Percentiles rank a stretch among this genome's conserved stretches.
Evolutionary conservation across 2,797 vertebrate genomes (phyloP).

Genomic region (Enteromius fasciolatus): DNA sequence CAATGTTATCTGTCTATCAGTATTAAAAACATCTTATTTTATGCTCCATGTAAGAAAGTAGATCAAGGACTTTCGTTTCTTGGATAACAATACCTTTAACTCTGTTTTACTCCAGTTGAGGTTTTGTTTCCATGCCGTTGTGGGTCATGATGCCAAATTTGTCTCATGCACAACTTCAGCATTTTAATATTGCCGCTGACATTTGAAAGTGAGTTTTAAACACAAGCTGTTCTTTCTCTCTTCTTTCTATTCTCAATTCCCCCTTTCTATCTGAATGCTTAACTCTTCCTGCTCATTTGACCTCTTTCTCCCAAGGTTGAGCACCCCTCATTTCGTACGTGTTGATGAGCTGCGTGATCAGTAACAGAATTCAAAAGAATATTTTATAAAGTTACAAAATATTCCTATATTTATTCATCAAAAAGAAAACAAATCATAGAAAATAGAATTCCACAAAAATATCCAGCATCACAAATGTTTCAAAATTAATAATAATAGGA

Average conservation of each 20-base stretch:
- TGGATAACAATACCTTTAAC: neutral
- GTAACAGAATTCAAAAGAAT: neutral
- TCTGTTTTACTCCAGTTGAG: neutral
- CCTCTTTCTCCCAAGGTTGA: neutral
- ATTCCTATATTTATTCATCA: too few species aligned
- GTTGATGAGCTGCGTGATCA: neutral
- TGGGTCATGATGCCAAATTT: neutral
- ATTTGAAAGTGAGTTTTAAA: neutral
- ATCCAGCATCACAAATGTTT: neutral
- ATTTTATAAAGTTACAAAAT: neutral
- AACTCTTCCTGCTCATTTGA: conserved; percentile 2
- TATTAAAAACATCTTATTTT: neutral
- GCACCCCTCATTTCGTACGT: neutral
- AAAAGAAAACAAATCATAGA: neutral
- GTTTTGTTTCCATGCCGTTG: conserved; percentile 9
- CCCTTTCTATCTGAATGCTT: neutral
- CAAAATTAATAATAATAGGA: neutral
- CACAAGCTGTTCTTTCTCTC: neutral
- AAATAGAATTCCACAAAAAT: neutral
- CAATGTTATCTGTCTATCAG: neutral
- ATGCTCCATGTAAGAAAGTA: neutral
- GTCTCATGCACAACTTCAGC: conserved; percentile 4
- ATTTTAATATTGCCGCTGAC: neutral
- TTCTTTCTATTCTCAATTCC: neutral
- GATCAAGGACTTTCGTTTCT: neutral